These are phyloP conservation scores for Trimorus sp. DNA, from an alignment of 2,888 invertebrate genomes.

Conservation along the genomic window DNA sequence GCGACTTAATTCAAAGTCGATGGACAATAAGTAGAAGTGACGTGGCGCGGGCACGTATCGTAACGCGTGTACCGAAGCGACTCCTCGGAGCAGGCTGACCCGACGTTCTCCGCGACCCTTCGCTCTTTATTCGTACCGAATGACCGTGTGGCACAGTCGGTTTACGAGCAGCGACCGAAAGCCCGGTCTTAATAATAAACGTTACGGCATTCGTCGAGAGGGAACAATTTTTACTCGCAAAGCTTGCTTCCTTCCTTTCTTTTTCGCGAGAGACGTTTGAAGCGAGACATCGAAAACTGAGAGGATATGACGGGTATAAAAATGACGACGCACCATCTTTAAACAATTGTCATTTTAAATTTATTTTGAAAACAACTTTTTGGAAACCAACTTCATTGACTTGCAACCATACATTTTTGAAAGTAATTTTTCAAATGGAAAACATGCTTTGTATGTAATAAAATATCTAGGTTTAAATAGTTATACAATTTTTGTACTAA, in stretches of 20 bases:
- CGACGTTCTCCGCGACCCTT: constrained; percentile 66
- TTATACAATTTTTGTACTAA: too few relatives aligned
- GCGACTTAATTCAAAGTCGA: constrained; percentile 40
- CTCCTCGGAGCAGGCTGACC: constrained; percentile 47
- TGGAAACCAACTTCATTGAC: too few relatives aligned
- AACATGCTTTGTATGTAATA: too few relatives aligned
- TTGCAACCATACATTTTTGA: too few relatives aligned
- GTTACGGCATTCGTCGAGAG: constrained; percentile 61
- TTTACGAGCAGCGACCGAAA: constrained; percentile 69
- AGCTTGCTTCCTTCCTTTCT: constrained; percentile 29
- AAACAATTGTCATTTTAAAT: constrained; percentile 22
- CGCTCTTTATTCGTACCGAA: constrained; percentile 65
- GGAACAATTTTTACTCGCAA: constrained; percentile 54
- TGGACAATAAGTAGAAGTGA: constrained; percentile 51
- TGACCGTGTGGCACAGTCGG: constrained; percentile 67
- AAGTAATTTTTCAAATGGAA: too few relatives aligned
- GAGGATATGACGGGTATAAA: constrained; percentile 41
- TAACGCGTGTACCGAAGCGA: constrained; percentile 49
- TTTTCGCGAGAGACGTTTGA: constrained; percentile 5
- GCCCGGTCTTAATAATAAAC: constrained; percentile 69
- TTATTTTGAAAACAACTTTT: too few relatives aligned
- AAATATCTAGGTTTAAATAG: too few relatives aligned
- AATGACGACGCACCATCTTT: constrained; percentile 25
- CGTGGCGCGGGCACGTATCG: constrained; percentile 43
- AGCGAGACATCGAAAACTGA: constrained; percentile 40